phyloP scores from a whole-genome alignment of 2,797 vertebrate species.

The Scolopax bukidnonensis region DNA sequence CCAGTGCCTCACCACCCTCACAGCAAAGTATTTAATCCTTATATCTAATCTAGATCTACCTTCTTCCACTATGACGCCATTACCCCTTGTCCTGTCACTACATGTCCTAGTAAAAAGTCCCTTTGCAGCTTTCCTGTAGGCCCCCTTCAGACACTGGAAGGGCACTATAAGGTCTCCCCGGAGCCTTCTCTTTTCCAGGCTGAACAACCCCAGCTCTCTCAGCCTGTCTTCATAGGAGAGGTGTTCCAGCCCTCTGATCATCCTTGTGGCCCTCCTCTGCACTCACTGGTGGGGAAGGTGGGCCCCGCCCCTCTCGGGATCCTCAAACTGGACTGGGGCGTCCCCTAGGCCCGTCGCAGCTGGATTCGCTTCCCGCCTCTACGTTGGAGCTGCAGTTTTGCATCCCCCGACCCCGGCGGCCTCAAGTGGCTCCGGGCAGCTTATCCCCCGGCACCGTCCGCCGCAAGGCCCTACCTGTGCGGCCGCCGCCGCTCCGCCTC shows the following conservation, averaged over 20 bases:
- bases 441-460: not conserved
- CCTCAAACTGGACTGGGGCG: not conserved
- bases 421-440: not conserved
- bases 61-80: not conserved
- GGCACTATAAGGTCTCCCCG: not conserved
- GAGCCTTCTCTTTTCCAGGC: not conserved
- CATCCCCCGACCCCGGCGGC: rapidly evolving
- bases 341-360: not conserved
- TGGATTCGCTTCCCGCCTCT: no score
- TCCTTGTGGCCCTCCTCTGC: not conserved
- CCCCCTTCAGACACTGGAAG: not conserved
- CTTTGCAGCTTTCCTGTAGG: not conserved
- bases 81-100: not conserved
- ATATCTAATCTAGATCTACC: not conserved
- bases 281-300: not conserved
- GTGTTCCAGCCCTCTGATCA: not conserved
- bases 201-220: not conserved
- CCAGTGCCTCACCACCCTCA: not conserved
- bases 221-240: not conserved
- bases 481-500: no score
- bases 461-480: not conserved
- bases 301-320: not conserved
- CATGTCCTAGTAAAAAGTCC: not conserved
- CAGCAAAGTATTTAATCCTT: not conserved
- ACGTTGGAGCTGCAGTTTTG: not conserved